Percentiles rank a stretch among this genome's conserved stretches.
Evolutionary conservation across 2,113 vertebrate species (phyloP).

Genomic region (Micronycteris hirsuta): DNA sequence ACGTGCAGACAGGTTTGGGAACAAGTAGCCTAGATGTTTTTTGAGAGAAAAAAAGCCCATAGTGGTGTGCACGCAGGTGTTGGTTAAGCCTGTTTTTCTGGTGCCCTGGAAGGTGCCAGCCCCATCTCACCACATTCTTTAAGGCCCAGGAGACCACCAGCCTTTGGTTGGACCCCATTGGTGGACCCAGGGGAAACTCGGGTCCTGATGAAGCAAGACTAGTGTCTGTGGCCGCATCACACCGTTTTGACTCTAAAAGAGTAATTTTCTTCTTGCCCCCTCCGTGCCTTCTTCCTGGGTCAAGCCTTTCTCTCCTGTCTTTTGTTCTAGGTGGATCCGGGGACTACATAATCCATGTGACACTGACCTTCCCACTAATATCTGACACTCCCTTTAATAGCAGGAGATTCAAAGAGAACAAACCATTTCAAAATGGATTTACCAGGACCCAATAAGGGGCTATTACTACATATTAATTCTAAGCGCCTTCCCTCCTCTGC

Average conservation of each 20-base stretch:
- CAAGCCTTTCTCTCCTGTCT: neutral
- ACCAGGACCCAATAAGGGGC: neutral
- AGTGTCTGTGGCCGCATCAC: accelerated
- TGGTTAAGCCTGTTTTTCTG: neutral
- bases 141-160: neutral
- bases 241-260: neutral
- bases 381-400: neutral
- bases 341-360: neutral
- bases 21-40: accelerated
- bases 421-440: neutral
- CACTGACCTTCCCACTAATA: neutral
- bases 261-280: too few species aligned
- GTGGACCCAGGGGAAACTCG: accelerated
- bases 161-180: accelerated
- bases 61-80: too few species aligned
- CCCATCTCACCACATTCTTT: neutral
- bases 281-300: neutral
- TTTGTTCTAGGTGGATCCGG: neutral
- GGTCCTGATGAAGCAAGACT: neutral
- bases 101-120: too few species aligned
- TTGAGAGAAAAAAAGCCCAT: neutral
- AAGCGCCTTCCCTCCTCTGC: neutral
- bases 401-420: neutral
- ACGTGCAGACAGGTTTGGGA: neutral
- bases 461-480: neutral